A percentile compares a stretch with the other conserved stretches of the same genome.
phyloP scores from a whole-genome alignment of 2,113 vertebrate species.

The Condylura cristata region DNA sequence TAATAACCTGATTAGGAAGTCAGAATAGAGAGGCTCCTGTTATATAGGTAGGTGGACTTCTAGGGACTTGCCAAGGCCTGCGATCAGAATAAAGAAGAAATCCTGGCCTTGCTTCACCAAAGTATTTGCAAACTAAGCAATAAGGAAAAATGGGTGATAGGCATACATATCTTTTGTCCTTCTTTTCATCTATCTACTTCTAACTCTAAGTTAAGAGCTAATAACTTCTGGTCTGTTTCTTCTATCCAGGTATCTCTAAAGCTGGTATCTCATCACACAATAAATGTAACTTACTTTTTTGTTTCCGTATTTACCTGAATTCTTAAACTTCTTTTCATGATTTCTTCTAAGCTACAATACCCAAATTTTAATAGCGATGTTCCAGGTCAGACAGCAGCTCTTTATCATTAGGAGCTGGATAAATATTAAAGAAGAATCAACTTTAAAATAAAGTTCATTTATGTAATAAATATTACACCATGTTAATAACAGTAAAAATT shows the following conservation, averaged over 20 bases:
- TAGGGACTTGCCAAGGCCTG: background rate
- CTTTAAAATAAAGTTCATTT: conserved; percentile 38
- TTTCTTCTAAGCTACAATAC: background rate
- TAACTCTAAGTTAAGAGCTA: background rate
- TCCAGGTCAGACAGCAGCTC: conserved; percentile 8
- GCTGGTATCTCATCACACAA: background rate
- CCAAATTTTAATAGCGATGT: conserved; percentile 30
- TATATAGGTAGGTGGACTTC: background rate
- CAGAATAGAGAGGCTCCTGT: background rate
- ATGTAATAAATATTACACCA: background rate
- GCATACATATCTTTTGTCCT: background rate
- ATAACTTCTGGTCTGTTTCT: conserved; percentile 31
- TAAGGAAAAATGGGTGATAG: background rate
- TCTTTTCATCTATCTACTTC: background rate
- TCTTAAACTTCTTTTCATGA: conserved; percentile 20
- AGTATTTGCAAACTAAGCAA: background rate
- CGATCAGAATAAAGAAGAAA: background rate
- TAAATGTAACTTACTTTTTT: conserved; percentile 11
- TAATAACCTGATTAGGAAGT: conserved; percentile 11
- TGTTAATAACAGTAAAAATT: background rate
- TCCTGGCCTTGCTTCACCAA: background rate
- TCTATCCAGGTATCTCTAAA: background rate
- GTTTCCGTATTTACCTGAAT: background rate
- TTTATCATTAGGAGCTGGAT: background rate
- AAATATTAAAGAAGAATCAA: background rate